These are phyloP conservation scores for Pseudeuparius sepicola DNA, from an alignment of 2,888 invertebrate genomes.

Conservation along the genomic window DNA sequence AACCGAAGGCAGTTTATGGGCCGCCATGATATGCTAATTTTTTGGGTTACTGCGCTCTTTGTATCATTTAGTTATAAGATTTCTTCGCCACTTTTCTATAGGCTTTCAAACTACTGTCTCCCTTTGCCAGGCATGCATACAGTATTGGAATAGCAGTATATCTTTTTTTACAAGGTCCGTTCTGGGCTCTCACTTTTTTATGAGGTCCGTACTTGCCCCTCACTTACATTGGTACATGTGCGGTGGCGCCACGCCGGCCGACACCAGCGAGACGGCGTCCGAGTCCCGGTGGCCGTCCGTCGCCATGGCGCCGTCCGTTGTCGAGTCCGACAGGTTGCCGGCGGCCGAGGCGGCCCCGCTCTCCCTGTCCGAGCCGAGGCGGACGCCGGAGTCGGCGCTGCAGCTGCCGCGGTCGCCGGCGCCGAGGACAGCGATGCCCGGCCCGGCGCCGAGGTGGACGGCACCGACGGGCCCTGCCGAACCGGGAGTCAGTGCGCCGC, in stretches of 20 bases:
- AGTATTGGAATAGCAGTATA: too few species aligned
- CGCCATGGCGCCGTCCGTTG: constrained; percentile 62
- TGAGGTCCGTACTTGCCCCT: too few species aligned
- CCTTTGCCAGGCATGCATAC: too few species aligned
- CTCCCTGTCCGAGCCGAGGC: constrained; percentile 73
- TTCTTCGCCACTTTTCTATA: too few species aligned
- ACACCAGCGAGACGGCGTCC: constrained; percentile 60
- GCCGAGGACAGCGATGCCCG: too few species aligned
- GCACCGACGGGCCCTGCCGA: constrained; percentile 44
- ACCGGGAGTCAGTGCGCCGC: constrained; percentile 55
- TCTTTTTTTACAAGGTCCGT: too few species aligned
- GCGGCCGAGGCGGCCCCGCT: constrained; percentile 75
- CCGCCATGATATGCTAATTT: too few species aligned
- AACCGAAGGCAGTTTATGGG: too few species aligned
- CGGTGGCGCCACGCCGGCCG: constrained; percentile 48
- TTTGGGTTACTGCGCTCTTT: too few species aligned
- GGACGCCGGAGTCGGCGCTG: constrained; percentile 77
- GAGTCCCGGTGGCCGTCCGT: constrained; percentile 57
- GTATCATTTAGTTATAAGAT: too few species aligned
- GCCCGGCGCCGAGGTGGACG: constrained; percentile 42
- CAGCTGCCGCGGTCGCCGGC: constrained; percentile 71
- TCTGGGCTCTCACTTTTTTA: constrained; percentile 1
- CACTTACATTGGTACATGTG: constrained; percentile 64
- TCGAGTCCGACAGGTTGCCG: constrained; percentile 70
- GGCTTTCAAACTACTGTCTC: too few species aligned